Base-by-base conservation (phyloP, 2,888 invertebrate species). In the Drosophila hamatofila region DNA sequence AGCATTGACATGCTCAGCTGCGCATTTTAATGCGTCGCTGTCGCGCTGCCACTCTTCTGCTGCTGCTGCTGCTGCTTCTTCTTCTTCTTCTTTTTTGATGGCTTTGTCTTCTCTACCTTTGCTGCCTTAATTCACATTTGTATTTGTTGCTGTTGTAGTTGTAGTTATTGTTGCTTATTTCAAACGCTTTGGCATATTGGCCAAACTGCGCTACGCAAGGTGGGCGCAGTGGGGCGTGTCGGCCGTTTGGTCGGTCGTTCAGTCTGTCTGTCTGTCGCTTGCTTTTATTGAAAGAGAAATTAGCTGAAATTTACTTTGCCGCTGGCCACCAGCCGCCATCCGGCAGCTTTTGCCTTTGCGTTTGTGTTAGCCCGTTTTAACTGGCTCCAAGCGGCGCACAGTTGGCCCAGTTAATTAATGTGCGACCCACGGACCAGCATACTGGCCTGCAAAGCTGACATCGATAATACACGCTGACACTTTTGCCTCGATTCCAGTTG, bases 1-100 rank as follows among this genome's bases (percentile, higher is more conserved):
- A 84, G 78, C 85, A 83, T 78, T 88, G 87, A 89, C 90, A 89
- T 82, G 87, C 88, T 88, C 75, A 81, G 90, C 74, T 88, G 88
- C 83, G 85, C 79, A 77, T 81, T 78, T 79, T 79, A 80, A 79
- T 81, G 79, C 77, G 83, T 70, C 70, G 75, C 66, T 58, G 73
- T 70, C 55, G 64, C 39, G 27, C 62, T 62, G 23, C 49, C 42
- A 39, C 49, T 46, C 41, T 51, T 21, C 51, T 21, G 30, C 35
- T 21, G 30, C 35, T 48, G 27, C n/a, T 51, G 9, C 8, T 48
- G 27, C 27, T 27, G 8, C 27, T 27, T 3, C 27, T 48, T 0
- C 27, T 51, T 42, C 49, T 42, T 27, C 35, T 37, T 27, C 33
- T 35, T 55, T 57, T 52, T 56, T 60, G 67, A 51, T 71, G 59